Evolutionary conservation across 2,113 vertebrate species (phyloP), one percentile per base, ranked within the genome.

Genomic region (Arizona elegans): DNA sequence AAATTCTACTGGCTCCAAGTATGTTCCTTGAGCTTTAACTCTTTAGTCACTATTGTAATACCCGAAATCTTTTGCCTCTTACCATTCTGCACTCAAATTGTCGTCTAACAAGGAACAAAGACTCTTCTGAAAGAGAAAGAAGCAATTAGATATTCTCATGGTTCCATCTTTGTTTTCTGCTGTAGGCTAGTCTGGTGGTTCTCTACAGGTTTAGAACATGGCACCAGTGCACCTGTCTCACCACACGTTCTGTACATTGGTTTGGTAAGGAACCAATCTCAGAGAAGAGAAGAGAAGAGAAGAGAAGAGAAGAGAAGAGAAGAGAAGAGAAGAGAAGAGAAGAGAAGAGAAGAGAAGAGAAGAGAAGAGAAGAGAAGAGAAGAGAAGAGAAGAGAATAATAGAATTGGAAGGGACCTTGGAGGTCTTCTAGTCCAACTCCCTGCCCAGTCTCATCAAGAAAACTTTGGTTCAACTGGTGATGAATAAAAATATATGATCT

Each of bases 51-150:
- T n/a, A n/a, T n/a, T n/a, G 90, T 70, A 65, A 75, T 93, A 50
- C 88, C 93, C 95, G 93, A 92, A 94, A 88, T 90, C 96, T 92
- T 95, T 95, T 91, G 87, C 93, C 95, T 97, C 91, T 92, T 65
- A 92, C 91, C 96, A 95, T 43, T 53, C 29, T 53, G 8, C 2
- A 33, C 85, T 92, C 53, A 96, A 94, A 95, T 89, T 96, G 26
- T 70, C 96, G 94, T 93, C 70, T 96, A 81, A 70, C 52, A 96
- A 96, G 96, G 55, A 89, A 89, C 88, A 92, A 92, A 75, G 23
- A 52, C 29, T 47, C 81, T 86, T 43, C 21, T 23, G 81, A 47
- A 86, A 47, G 3, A 24, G 81, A 86, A 29, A 43, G 19, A 47
- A 86, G 81, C 19, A 86, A 23, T 23, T 86, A 10, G 24, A 26